phyloP scores from a whole-genome alignment of 1,140 invertebrate genomes.

The Melitaea cinxia region DNA sequence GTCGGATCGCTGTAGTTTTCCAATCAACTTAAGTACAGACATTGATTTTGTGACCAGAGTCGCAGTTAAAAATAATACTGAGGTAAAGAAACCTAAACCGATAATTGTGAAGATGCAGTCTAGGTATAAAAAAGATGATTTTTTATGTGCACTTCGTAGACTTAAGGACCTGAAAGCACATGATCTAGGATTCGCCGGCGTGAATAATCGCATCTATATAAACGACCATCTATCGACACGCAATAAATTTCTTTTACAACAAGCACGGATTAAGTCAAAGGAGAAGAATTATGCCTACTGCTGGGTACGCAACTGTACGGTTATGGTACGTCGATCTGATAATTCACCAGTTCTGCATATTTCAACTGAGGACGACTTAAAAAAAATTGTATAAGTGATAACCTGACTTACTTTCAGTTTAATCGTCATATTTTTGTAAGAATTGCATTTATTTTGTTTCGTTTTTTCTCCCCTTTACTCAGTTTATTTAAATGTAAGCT shows the following conservation, averaged over 20 bases:
- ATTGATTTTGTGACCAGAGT: not conserved
- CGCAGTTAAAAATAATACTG: not conserved
- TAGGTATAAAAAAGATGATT: not conserved
- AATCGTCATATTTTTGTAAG: not conserved
- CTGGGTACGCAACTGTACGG: constrained; percentile 7
- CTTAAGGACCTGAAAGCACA: constrained; percentile 1
- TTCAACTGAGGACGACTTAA: constrained; percentile 14
- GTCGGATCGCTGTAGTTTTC: too few species aligned
- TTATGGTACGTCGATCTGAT: not conserved
- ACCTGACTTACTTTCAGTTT: not conserved
- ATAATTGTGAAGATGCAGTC: not conserved
- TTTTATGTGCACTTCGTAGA: not conserved
- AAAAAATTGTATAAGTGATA: constrained; percentile 19
- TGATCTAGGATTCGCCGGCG: not conserved
- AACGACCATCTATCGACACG: constrained; percentile 4
- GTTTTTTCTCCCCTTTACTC: not conserved
- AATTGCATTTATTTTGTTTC: not conserved
- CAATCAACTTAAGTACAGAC: not conserved
- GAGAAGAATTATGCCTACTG: constrained; percentile 1
- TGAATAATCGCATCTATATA: constrained; percentile 2
- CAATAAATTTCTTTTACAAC: not conserved
- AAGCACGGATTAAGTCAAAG: constrained; percentile 1
- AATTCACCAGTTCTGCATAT: constrained; percentile 17
- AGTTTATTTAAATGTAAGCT: too few species aligned
- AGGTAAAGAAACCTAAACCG: not conserved